Evolutionary conservation across 1,140 invertebrate genomes (phyloP), one percentile per base, ranked within the genome.

Genomic region (Parapsyche elsis): DNA sequence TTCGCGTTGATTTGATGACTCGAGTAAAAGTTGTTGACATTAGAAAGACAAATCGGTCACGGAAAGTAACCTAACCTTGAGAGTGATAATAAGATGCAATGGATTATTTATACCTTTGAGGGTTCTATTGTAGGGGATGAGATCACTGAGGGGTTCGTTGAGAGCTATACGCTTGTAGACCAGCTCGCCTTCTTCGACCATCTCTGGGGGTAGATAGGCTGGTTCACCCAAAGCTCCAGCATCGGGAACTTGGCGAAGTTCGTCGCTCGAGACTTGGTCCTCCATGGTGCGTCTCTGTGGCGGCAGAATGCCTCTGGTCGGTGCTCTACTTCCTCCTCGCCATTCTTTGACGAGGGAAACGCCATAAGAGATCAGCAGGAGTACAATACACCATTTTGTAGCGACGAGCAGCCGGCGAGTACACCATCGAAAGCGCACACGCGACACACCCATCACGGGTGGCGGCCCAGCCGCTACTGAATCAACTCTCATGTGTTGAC

Each of bases 71-170:
- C n/a, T n/a, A n/a, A n/a, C n/a, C n/a, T n/a, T n/a, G 16, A 53
- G 49, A 53, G 10, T 14, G 49, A 10, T 14, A 12, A 53, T 2
- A 53, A 14, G 16, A 53, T 46, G 12, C 12, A 46, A 46, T 46
- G 12, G 45, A 46, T 7, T 5, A 53, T 38, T 38, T 1, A 67
- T 9, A 78, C 76, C 76, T 49, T 44, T 49, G 14, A 78, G 26
- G 23, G 76, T 78, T 19, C 76, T 70, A 30, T 78, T 78, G 67
- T 78, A 78, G 12, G 76, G 24, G 0, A 78, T 78, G 12, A 30
- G 7, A 7, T 71, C 67, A 45, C 76, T 78, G 76, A 78, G 76
- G n/a, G n/a, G 38, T 53, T 78, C 61, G 45, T 78, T 78, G 5
- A 78, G 21, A 24, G 76, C 76, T 19, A 78, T 78, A 19, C 67